Base-by-base conservation (phyloP, 1,140 invertebrate species). In the Eriocheir sinensis region DNA sequence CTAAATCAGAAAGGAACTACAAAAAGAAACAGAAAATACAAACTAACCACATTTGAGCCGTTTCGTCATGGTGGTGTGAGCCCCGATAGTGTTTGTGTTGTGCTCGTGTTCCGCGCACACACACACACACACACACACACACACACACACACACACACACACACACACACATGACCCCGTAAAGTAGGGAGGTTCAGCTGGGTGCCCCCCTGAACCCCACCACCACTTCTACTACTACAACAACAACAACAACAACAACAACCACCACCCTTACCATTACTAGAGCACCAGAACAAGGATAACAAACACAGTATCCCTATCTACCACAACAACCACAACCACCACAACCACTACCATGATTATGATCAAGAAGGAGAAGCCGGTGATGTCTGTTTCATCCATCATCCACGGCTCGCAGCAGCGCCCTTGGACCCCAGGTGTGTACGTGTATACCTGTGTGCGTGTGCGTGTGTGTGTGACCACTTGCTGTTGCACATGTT, bases 361-460 rank as follows among this genome's bases (percentile, higher is more conserved):
- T 40, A 83, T 94, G 30, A 94, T 94, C 89, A 94, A 91, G 93
- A 94, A 94, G 32, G 93, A 94, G 89, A 94, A 94, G 48, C 93
- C 93, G 2, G 93, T 94, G 34, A 94, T 94, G 93, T 94, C 93
- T 0, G 93, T 94, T 27, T 91, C 93, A 0, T 91, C 93, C 89
- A 94, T 94, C 27, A 94, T 94, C 72, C 93, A 94, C 89, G 93
- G 89, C 21, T 91, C 93, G 0, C 93, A 94, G 40, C 93, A 94
- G 81, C 89, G 93, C 4, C 79, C 89, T 3, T 94, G 93, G 93
- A 91, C 89, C 21, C 81, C 93, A 91, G 93, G 93, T 94, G 9
- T n/a, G 93, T 94, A 81, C 38, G 21, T 72, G 60, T 72, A 27
- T 72, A 72, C 12, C 60, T 72, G 12, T 72, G 60, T 72, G 12